Conservation (phyloP, 1,140 invertebrate species). For the Parasteatoda tepidariorum region DNA sequence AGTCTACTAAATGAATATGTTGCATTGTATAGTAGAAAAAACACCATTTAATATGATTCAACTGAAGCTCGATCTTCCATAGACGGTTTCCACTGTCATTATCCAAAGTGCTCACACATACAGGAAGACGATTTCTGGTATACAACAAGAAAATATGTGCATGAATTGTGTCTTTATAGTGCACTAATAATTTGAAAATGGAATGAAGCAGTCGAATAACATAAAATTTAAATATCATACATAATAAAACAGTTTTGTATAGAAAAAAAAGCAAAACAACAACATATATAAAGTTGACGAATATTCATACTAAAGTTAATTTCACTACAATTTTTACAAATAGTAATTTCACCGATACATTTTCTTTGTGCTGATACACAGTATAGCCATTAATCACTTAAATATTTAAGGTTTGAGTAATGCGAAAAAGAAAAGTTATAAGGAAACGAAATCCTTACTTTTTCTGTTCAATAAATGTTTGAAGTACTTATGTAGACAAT, state of each 20-base stretch:
- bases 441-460: neutral
- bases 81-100: neutral
- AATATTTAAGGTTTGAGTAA: neutral
- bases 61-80: conserved; percentile 42
- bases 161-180: conserved; percentile 33
- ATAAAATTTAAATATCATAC: conserved; percentile 26
- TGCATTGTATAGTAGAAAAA: neutral
- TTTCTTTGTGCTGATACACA: conserved; percentile 18
- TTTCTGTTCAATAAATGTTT: neutral
- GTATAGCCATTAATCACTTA: conserved; percentile 1
- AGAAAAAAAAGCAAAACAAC: neutral
- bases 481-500: neutral
- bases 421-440: conserved; percentile 7
- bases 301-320: too few relatives aligned
- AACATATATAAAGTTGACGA: neutral
- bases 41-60: neutral
- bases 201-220: conserved; percentile 23
- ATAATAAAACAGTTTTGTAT: neutral
- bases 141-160: neutral
- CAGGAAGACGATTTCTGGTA: conserved; percentile 50
- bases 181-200: conserved; percentile 7
- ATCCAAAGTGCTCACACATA: neutral
- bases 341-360: too few relatives aligned
- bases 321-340: too few relatives aligned
- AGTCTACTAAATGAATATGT: too few relatives aligned